Percentiles rank a stretch among this genome's conserved stretches.
These are phyloP conservation scores for Eunapius fragilis DNA, from an alignment of 37 sponge, comb jelly and placozoan genomes.

Conservation along the genomic window DNA sequence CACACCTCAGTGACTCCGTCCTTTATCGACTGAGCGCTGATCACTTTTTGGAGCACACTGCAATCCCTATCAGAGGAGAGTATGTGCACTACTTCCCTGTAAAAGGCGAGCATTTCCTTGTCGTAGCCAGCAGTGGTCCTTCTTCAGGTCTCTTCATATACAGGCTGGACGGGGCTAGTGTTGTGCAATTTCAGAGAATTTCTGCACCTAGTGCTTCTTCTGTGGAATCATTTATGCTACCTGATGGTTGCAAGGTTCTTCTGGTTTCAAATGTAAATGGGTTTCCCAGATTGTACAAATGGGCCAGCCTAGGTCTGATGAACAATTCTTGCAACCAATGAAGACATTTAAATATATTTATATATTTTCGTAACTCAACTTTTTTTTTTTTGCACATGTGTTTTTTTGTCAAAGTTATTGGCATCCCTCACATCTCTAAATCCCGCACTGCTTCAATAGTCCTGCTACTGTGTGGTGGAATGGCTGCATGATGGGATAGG, in stretches of 20 bases:
- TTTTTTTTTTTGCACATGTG: too few species aligned
- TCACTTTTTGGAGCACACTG: not conserved
- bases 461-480: too few species aligned
- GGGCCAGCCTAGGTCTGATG: not conserved
- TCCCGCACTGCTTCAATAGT: too few species aligned
- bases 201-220: not conserved
- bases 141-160: not conserved
- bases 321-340: not conserved
- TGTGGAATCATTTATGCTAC: not conserved
- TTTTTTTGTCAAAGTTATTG: too few species aligned
- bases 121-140: not conserved
- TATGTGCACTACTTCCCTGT: slow-evolving; percentile 3
- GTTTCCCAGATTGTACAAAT: not conserved
- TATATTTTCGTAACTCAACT: too few species aligned
- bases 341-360: too few species aligned
- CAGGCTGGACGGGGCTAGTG: slow-evolving; percentile 7
- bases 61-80: not conserved
- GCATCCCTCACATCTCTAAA: too few species aligned
- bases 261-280: not conserved
- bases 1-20: not conserved
- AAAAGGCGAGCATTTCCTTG: not conserved
- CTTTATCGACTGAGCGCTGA: not conserved
- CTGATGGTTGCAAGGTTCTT: not conserved
- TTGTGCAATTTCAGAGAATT: not conserved
- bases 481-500: too few species aligned